Evolutionary conservation across 2,113 vertebrate genomes (phyloP).

Genomic region (Hydrochoerus hydrochaeris): DNA sequence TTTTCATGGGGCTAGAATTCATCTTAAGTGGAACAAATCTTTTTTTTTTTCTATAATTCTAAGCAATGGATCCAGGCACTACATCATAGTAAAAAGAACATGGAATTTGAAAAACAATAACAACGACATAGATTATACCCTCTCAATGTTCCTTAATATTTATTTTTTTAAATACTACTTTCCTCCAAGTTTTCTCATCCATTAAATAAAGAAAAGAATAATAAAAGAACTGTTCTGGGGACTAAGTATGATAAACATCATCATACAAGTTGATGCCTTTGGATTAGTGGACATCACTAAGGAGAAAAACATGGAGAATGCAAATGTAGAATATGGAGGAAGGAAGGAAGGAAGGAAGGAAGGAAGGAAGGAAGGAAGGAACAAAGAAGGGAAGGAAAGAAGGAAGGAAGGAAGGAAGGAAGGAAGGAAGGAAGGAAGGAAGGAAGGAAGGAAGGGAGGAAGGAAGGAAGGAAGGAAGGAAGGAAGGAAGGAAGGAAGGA

Average conservation of each 20-base stretch:
- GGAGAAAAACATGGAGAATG: not conserved
- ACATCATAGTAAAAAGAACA: not conserved
- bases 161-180: not conserved
- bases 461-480: too few species aligned
- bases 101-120: not conserved
- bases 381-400: too few species aligned
- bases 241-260: not conserved
- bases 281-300: not conserved
- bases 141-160: not conserved
- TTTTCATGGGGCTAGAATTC: not conserved
- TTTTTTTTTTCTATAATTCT: not conserved
- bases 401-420: too few species aligned
- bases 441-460: too few species aligned
- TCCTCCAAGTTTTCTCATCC: not conserved
- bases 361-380: too few species aligned
- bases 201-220: not conserved
- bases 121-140: not conserved
- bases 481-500: too few species aligned
- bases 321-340: not conserved
- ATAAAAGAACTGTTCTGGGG: not conserved
- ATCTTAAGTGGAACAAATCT: not conserved
- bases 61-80: not conserved
- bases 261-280: not conserved
- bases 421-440: too few species aligned
- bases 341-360: too few species aligned